These are phyloP conservation scores for Microcebus tavaratra DNA, from an alignment of 2,113 vertebrate genomes.

Conservation along the genomic window DNA sequence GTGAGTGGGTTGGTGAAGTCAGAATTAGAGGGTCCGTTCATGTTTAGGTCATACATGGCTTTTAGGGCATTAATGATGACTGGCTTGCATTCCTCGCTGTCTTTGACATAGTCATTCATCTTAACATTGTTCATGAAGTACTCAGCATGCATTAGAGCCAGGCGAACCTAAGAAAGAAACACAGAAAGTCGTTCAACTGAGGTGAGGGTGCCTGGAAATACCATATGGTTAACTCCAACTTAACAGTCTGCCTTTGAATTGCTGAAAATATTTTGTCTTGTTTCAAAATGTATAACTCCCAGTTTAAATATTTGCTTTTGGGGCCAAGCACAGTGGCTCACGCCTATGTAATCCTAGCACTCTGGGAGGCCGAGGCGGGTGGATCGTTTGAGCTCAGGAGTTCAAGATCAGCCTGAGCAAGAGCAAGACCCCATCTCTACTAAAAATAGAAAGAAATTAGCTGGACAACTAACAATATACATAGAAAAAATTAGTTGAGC, in stretches of 20 bases:
- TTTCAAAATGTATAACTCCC: neutral
- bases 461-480: too few relatives aligned
- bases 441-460: too few relatives aligned
- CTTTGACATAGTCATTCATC: conserved; percentile 84
- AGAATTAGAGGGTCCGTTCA: conserved; percentile 74
- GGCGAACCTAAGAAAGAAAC: conserved; percentile 83
- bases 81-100: conserved; percentile 83
- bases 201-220: neutral
- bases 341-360: too few relatives aligned
- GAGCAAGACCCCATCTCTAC: too few relatives aligned
- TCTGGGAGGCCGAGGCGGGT: too few relatives aligned
- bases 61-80: conserved; percentile 84
- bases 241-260: neutral
- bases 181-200: conserved; percentile 48
- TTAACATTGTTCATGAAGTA: conserved; percentile 89
- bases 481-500: too few relatives aligned
- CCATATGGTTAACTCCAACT: neutral
- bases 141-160: conserved; percentile 84
- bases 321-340: too few relatives aligned
- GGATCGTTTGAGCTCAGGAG: too few relatives aligned
- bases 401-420: too few relatives aligned
- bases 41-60: conserved; percentile 85
- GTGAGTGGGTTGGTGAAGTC: conserved; percentile 81
- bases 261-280: neutral
- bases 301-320: neutral